These are phyloP conservation scores for Botia kubotai DNA, from an alignment of 2,797 vertebrate genomes.

Conservation along the genomic window DNA sequence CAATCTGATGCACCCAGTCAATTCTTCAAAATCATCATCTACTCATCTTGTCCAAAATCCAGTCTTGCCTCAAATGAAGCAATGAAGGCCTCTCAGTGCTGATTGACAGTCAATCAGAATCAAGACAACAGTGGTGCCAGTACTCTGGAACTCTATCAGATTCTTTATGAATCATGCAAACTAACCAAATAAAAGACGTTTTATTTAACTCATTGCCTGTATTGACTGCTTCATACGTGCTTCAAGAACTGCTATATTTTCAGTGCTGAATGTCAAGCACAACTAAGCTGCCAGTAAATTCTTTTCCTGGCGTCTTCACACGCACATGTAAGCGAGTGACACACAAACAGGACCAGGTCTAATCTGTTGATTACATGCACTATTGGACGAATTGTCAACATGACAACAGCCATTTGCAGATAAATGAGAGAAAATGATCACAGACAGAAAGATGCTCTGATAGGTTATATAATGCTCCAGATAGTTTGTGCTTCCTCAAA, in stretches of 20 bases:
- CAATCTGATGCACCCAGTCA: no score
- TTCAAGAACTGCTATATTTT: no score
- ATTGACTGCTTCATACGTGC: no score
- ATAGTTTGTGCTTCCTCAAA: conserved; percentile 7
- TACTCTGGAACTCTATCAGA: background rate
- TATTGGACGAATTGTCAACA: conserved; percentile 26
- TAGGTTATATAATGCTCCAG: background rate
- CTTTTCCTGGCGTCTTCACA: background rate
- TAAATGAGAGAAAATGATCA: conserved; percentile 22
- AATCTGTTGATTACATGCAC: background rate
- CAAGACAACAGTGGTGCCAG: background rate
- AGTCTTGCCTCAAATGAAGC: no score
- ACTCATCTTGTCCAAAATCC: no score
- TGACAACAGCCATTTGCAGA: conserved; percentile 10
- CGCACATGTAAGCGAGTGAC: background rate
- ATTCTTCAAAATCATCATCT: no score
- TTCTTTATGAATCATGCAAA: background rate
- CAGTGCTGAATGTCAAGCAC: background rate
- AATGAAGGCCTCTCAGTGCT: background rate
- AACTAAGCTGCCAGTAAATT: background rate
- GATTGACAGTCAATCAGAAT: conserved; percentile 20
- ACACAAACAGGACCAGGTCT: conserved; percentile 10
- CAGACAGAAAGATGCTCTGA: background rate
- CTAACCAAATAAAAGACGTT: no score
- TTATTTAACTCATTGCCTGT: no score